These are phyloP conservation scores for Narcine bancroftii DNA, from an alignment of 2,113 vertebrate genomes.

Conservation along the genomic window DNA sequence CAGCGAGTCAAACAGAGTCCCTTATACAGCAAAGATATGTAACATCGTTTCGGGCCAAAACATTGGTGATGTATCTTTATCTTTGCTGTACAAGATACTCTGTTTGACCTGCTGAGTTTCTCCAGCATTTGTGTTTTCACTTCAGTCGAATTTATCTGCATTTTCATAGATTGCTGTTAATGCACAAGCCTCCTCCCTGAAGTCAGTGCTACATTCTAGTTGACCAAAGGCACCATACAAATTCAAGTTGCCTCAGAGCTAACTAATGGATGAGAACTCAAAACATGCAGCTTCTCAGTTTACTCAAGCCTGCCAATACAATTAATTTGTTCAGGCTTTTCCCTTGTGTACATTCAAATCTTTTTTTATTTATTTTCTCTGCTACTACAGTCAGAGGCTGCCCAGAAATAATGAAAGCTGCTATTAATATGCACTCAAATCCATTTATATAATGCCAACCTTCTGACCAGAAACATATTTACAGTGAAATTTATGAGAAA, in stretches of 20 bases:
- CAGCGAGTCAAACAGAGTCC: too few relatives aligned
- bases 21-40: too few relatives aligned
- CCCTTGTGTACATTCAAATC: neutral
- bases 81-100: too few relatives aligned
- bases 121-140: too few relatives aligned
- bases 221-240: neutral
- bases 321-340: constrained; percentile 12
- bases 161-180: too few relatives aligned
- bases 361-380: constrained; percentile 1
- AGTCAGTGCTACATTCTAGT: neutral
- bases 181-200: neutral
- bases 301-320: neutral
- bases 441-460: neutral
- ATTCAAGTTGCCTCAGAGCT: neutral
- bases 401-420: neutral
- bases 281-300: too few relatives aligned
- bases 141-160: too few relatives aligned
- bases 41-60: too few relatives aligned
- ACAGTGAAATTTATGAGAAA: neutral
- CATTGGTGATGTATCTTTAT: too few relatives aligned
- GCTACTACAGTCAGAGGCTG: neutral
- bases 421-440: constrained; percentile 12
- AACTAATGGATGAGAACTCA: neutral
- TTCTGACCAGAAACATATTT: neutral
- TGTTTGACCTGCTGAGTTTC: too few relatives aligned